phyloP scores from a whole-genome alignment of 2,797 vertebrate genomes.

The Periparus ater region DNA sequence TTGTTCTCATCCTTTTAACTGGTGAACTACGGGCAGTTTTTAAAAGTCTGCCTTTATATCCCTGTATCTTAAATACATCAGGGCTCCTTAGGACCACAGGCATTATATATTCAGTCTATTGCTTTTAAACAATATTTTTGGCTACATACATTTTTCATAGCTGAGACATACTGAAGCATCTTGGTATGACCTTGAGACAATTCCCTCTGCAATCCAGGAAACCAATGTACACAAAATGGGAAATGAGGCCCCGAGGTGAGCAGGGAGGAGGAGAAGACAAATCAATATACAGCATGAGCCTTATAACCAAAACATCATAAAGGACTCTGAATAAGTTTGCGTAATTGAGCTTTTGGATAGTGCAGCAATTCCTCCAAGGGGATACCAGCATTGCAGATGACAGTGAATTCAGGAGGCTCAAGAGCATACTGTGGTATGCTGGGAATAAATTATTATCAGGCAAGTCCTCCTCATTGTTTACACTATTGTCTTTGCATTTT shows the following conservation, averaged over 20 bases:
- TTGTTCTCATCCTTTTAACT: constrained; percentile 33
- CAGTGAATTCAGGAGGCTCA: background rate
- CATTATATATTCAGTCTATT: background rate
- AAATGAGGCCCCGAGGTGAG: background rate
- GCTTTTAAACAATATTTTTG: constrained; percentile 29
- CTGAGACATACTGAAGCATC: background rate
- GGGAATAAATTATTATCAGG: background rate
- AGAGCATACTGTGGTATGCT: background rate
- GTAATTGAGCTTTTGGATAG: constrained; percentile 16
- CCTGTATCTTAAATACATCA: background rate
- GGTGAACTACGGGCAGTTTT: background rate
- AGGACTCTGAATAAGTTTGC: background rate
- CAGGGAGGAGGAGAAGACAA: constrained; percentile 7
- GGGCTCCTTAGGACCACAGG: background rate
- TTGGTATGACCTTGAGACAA: constrained; percentile 37
- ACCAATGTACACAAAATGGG: background rate
- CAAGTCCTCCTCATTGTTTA: background rate
- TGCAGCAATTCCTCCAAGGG: background rate
- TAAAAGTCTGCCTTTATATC: background rate
- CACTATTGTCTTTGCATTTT: background rate
- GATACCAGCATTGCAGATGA: background rate
- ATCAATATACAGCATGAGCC: background rate
- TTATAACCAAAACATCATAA: background rate
- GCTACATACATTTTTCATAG: background rate
- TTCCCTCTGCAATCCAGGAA: constrained; percentile 2